Evolutionary conservation across 2,888 invertebrate species (phyloP).

Genomic region (Anoplius nigerrimus): DNA sequence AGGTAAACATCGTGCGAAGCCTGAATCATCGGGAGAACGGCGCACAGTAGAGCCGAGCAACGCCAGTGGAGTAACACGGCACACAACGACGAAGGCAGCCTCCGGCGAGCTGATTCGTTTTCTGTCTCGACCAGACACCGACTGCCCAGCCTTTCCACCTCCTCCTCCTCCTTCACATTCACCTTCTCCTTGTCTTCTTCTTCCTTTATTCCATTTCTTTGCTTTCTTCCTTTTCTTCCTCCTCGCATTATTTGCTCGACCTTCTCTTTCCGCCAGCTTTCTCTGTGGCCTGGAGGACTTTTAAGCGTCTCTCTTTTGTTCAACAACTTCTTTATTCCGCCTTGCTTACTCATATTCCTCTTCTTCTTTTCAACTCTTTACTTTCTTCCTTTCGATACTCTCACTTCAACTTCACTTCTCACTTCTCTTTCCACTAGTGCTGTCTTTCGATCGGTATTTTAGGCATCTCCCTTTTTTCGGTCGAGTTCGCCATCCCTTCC

Average conservation of each 20-base stretch:
- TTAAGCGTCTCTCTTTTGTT: background rate
- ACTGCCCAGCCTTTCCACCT: background rate
- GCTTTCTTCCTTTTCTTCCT: background rate
- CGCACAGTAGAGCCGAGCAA: slow-evolving; percentile 6
- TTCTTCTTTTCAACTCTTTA: background rate
- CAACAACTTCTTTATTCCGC: slow-evolving; percentile 5
- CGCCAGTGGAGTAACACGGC: background rate
- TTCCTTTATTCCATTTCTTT: background rate
- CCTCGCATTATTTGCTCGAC: background rate
- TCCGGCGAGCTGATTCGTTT: background rate
- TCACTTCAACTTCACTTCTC: too few species aligned
- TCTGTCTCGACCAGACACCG: background rate
- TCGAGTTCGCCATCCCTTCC: background rate
- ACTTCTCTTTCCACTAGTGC: background rate
- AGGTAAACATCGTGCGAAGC: slow-evolving; percentile 26
- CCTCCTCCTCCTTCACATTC: background rate
- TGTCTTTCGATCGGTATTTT: too few species aligned
- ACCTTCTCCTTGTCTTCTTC: background rate
- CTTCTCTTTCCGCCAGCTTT: background rate
- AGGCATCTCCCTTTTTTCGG: background rate
- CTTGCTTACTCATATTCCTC: background rate
- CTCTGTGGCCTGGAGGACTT: background rate
- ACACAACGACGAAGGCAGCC: background rate
- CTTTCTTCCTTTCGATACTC: too few species aligned
- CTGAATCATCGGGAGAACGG: slow-evolving; percentile 17